Base-by-base conservation (phyloP, 2,797 vertebrate species). In the Hylomyscus alleni region DNA sequence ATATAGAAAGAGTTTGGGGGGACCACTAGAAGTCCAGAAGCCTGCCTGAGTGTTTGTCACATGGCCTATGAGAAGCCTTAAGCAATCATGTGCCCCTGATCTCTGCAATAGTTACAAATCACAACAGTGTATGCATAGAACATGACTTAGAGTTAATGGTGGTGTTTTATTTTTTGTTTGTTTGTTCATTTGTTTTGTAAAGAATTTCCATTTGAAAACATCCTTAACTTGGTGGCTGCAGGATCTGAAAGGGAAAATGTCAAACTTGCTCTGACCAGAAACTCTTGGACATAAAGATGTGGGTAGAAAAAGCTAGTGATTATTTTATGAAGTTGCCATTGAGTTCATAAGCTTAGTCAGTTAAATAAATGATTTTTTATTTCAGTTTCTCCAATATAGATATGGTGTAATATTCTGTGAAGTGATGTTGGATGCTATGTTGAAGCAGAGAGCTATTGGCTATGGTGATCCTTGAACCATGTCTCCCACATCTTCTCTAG, bases 121-220 rank as follows among this genome's bases (percentile, higher is more conserved):
- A 65, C 78, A 89, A 58, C 6, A 60, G 47, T 2, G 67, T 26
- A 60, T 78, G 72, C 67, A 40, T 56, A 76, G 50, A 56, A 12
- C 7, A 31, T 60, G 47, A 34, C 31, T 37, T 94, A 62, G 54
- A 34, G 26, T 22, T 14, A 37, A 44, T 72, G 62, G 10, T 19
- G 5, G n/a, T 73, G n/a, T 62, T 60, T 12, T 52, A 1, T 37
- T 44, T 56, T n/a, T 26, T 1, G 44, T 44, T 22, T 31, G 47
- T 44, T 22, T 13, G 22, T 67, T 14, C 34, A 12, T 67, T 37
- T 73, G 19, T 67, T 10, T 62, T 62, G 14, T 85, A 90, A 96
- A 78, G 78, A 86, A 89, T 96, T 93, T 94, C 90, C 85, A 81
- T 88, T 87, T 62, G 54, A 91, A 89, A 82, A n/a, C 81, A 91